Evolutionary conservation across 2,888 invertebrate species (phyloP).

Genomic region (Nephrotoma appendiculata): DNA sequence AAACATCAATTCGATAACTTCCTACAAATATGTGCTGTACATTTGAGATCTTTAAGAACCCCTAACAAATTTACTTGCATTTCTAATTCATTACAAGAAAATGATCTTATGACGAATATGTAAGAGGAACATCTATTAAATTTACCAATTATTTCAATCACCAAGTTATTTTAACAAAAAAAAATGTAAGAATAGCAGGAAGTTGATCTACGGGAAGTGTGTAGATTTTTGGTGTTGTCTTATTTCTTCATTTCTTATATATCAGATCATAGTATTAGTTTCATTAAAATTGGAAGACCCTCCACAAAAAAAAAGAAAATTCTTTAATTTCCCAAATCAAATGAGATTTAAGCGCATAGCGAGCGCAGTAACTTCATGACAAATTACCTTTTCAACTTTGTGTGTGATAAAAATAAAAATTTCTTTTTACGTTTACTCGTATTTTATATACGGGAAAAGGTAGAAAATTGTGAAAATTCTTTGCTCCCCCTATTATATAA

Average conservation of each 20-base stretch:
- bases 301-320: neutral
- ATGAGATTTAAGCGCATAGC: neutral
- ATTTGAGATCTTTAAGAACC: neutral
- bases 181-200: neutral
- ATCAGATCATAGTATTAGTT: neutral
- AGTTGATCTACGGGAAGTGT: neutral
- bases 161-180: neutral
- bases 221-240: neutral
- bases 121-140: neutral
- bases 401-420: neutral
- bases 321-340: neutral
- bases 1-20: neutral
- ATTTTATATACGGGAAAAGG: neutral
- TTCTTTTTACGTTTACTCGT: neutral
- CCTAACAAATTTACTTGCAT: neutral
- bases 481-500: neutral
- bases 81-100: neutral
- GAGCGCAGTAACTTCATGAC: neutral
- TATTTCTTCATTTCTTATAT: neutral
- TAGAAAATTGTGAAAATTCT: neutral
- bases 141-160: neutral
- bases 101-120: neutral
- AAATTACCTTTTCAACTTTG: neutral
- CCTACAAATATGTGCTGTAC: neutral
- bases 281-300: neutral